These are phyloP conservation scores for Digitonthophagus gazella DNA, from an alignment of 2,888 invertebrate genomes.

Conservation along the genomic window DNA sequence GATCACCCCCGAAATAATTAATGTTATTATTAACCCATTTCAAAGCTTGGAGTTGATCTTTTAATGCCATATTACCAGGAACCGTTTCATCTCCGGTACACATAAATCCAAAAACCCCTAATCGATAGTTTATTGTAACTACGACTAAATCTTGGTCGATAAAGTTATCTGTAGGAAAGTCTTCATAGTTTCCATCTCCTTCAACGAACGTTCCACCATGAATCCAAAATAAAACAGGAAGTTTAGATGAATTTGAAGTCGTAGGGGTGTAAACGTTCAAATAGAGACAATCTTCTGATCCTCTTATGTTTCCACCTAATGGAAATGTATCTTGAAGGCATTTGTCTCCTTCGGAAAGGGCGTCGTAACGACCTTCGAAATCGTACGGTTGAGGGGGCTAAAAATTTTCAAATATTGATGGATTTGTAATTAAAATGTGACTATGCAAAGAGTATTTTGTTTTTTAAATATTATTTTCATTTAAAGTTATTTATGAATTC, in stretches of 20 bases:
- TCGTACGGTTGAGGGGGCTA: neutral
- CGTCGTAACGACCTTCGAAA: constrained; percentile 27
- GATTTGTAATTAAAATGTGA: no score
- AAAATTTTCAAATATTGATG: no score
- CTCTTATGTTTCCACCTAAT: constrained; percentile 24
- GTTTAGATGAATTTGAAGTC: no score
- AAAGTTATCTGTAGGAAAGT: constrained; percentile 40
- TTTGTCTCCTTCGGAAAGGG: constrained; percentile 28
- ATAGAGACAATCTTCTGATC: constrained; percentile 40
- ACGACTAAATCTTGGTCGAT: constrained; percentile 40
- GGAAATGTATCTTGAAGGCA: constrained; percentile 30
- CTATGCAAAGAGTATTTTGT: no score
- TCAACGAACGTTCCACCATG: constrained; percentile 39
- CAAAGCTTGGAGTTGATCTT: constrained; percentile 24
- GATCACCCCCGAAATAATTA: constrained; percentile 24
- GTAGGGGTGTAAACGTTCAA: constrained; percentile 41
- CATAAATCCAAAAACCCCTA: constrained; percentile 39
- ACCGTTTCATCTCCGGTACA: constrained; percentile 22
- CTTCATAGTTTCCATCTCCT: constrained; percentile 35
- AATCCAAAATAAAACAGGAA: constrained; percentile 42
- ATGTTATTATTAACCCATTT: constrained; percentile 25
- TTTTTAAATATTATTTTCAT: no score
- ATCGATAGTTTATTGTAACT: constrained; percentile 41
- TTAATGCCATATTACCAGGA: constrained; percentile 23
- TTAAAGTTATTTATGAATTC: no score